Percentiles rank a stretch among this genome's conserved stretches.
These are phyloP conservation scores for Drosophila ficusphila DNA, from an alignment of 1,140 invertebrate species.

Conservation along the genomic window DNA sequence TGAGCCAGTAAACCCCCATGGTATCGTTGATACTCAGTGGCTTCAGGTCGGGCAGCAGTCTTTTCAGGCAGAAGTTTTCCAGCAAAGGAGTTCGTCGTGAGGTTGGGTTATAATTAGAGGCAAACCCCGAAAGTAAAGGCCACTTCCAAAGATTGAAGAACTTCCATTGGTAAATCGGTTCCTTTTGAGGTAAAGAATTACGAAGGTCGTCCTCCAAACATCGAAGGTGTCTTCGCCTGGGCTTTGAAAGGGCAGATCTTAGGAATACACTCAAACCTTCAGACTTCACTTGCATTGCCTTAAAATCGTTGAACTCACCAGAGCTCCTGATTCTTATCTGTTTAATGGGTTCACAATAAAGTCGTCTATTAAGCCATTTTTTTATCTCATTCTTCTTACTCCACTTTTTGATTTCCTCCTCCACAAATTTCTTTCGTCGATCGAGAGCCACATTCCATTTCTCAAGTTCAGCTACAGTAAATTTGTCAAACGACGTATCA, in stretches of 20 bases:
- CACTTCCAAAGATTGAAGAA: background rate
- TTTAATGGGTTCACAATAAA: no score
- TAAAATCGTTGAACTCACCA: background rate
- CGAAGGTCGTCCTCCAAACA: constrained; percentile 4
- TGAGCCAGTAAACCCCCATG: constrained; percentile 6
- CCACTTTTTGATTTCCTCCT: background rate
- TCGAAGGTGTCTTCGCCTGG: background rate
- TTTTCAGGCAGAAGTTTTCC: background rate
- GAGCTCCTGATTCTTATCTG: background rate
- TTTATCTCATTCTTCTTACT: background rate
- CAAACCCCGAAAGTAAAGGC: background rate
- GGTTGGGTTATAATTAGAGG: no score
- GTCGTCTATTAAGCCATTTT: background rate
- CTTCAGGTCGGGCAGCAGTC: background rate
- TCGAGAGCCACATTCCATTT: background rate
- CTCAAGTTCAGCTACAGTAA: background rate
- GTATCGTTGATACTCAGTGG: constrained; percentile 1
- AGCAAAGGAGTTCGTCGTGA: background rate
- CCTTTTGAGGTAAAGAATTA: background rate
- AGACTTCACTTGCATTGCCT: background rate
- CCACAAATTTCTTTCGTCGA: background rate
- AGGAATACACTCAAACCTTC: constrained; percentile 4
- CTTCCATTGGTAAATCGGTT: background rate
- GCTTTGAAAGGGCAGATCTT: background rate
- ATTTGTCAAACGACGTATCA: background rate